Conservation (phyloP, 2,113 vertebrate genomes). For the Gallinago paraguaiae region DNA sequence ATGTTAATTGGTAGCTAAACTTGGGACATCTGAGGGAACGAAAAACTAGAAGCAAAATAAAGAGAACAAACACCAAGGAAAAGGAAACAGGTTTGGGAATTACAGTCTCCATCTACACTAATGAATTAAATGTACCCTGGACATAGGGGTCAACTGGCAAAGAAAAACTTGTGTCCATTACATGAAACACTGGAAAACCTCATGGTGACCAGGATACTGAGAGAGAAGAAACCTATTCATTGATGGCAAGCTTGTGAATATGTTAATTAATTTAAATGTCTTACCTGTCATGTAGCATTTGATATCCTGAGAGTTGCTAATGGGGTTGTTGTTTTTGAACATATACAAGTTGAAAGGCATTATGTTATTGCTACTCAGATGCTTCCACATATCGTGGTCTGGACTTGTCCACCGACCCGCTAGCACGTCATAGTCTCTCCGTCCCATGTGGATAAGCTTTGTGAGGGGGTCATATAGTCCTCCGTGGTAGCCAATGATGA, state of each 20-base stretch:
- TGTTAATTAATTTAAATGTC: slow-evolving; percentile 16
- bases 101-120: neutral
- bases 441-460: slow-evolving; percentile 93
- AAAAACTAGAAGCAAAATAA: slow-evolving; percentile 1
- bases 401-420: slow-evolving; percentile 97
- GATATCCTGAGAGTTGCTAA: slow-evolving; percentile 94
- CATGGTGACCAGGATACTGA: neutral
- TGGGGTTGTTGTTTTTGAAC: slow-evolving; percentile 99
- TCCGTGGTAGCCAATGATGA: slow-evolving; percentile 93
- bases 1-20: neutral
- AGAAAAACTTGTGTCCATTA: neutral
- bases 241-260: neutral
- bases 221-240: neutral
- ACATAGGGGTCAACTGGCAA: neutral
- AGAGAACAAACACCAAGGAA: neutral
- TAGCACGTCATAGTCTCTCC: slow-evolving; percentile 93
- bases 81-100: neutral
- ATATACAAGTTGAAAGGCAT: slow-evolving; percentile 98
- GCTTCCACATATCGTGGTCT: slow-evolving; percentile 91
- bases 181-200: neutral
- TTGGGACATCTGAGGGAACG: neutral
- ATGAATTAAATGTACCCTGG: neutral
- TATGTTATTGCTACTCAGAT: slow-evolving; percentile 87
- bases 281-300: slow-evolving; percentile 99
- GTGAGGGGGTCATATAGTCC: slow-evolving; percentile 96